phyloP scores from a whole-genome alignment of 2,797 vertebrate genomes.

The Sebastes baramenuke region DNA sequence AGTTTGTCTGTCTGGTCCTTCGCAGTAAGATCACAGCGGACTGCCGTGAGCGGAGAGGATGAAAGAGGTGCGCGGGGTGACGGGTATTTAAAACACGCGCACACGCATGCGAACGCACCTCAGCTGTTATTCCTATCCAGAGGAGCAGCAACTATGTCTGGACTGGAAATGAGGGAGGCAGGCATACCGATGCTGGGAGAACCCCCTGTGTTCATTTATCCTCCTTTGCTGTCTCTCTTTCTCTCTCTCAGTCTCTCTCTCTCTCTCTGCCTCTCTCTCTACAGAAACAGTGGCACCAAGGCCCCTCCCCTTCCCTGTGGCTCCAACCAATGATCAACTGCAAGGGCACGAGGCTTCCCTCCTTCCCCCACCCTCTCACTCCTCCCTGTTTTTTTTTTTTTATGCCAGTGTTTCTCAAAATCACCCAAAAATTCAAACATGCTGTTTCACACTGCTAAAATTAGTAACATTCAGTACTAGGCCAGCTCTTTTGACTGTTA shows the following conservation, averaged over 20 bases:
- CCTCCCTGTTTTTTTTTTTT: slow-evolving; percentile 1
- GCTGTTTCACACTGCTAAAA: slow-evolving; percentile 34
- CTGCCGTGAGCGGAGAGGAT: slow-evolving; percentile 37
- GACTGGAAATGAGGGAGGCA: slow-evolving; percentile 77
- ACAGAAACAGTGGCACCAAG: slow-evolving; percentile 76
- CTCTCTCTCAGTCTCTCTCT: slow-evolving; percentile 28
- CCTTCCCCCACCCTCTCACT: slow-evolving; percentile 59
- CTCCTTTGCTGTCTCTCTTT: slow-evolving; percentile 54
- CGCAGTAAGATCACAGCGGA: slow-evolving; percentile 53
- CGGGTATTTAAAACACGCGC: slow-evolving; percentile 40
- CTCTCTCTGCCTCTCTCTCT: slow-evolving; percentile 66
- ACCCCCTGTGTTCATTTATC: slow-evolving; percentile 70
- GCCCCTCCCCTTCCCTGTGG: slow-evolving; percentile 77
- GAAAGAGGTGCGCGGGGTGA: slow-evolving; percentile 40
- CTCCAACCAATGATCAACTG: slow-evolving; percentile 81
- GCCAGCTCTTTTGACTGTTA: not conserved
- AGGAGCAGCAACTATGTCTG: slow-evolving; percentile 67
- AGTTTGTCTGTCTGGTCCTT: slow-evolving; percentile 57
- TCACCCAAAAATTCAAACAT: slow-evolving; percentile 31
- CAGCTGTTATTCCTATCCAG: slow-evolving; percentile 39
- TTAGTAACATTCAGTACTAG: slow-evolving; percentile 3
- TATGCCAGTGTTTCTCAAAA: slow-evolving; percentile 35
- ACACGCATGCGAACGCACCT: slow-evolving; percentile 35
- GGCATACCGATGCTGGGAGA: slow-evolving; percentile 77
- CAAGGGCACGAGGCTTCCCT: slow-evolving; percentile 68